Conservation (phyloP, 2,888 invertebrate species). For the Lycia hirtaria region DNA sequence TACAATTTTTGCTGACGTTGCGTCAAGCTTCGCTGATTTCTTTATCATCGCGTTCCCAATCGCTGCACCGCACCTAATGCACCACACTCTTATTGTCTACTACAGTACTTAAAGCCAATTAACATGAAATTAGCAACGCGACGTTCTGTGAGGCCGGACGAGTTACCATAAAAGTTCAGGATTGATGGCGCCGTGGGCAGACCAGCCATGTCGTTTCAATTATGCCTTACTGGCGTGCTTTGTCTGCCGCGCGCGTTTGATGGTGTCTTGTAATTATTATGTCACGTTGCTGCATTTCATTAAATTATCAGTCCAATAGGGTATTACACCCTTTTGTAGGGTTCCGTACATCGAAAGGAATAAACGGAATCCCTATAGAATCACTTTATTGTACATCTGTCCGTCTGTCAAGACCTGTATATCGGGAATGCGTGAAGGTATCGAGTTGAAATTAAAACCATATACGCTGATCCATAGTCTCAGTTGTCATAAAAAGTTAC, state of each 20-base stretch:
- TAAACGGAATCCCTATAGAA: too few species aligned
- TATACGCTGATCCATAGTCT: too few species aligned
- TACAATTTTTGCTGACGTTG: not conserved
- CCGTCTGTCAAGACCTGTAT: too few species aligned
- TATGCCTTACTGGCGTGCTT: conserved; percentile 32
- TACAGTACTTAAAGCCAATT: conserved; percentile 16
- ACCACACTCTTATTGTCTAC: not conserved
- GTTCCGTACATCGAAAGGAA: not conserved
- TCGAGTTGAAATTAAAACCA: too few species aligned
- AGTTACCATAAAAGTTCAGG: conserved; percentile 42
- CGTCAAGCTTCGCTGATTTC: conserved; percentile 3
- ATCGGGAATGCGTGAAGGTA: too few species aligned
- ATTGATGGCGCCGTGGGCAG: conserved; percentile 40
- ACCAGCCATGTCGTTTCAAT: conserved; percentile 40
- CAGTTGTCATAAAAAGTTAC: too few species aligned
- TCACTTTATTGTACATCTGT: too few species aligned
- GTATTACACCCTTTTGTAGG: not conserved
- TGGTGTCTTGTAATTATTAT: conserved; percentile 11
- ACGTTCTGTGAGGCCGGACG: conserved; percentile 33
- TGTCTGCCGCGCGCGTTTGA: conserved; percentile 24
- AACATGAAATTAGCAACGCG: conserved; percentile 27
- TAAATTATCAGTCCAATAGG: not conserved
- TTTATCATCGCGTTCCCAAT: not conserved
- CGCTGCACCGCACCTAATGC: not conserved
- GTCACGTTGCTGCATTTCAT: conserved; percentile 16